phyloP scores from a whole-genome alignment of 2,113 vertebrate genomes.

The Trachemys scripta region DNA sequence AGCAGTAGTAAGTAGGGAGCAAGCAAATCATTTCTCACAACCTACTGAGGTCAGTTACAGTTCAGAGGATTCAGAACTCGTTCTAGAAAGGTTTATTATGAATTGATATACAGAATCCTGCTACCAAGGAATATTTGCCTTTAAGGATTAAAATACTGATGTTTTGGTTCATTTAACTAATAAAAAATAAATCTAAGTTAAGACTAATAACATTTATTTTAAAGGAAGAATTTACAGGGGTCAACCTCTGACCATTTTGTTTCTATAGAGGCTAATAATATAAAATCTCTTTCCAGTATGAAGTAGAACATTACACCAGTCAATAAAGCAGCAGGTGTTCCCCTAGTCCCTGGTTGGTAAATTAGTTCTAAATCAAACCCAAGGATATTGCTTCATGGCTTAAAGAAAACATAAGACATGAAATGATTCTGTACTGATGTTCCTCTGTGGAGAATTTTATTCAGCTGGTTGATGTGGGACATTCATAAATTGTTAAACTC shows the following conservation, averaged over 20 bases:
- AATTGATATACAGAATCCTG: not conserved
- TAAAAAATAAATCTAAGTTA: not conserved
- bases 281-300: not conserved
- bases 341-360: not conserved
- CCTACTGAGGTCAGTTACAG: not conserved
- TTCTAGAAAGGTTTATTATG: not conserved
- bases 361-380: not conserved
- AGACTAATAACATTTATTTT: not conserved
- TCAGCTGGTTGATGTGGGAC: not conserved
- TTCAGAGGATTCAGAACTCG: not conserved
- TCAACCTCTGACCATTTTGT: not conserved
- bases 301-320: not conserved
- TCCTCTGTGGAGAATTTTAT: not conserved
- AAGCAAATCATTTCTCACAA: not conserved
- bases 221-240: not conserved
- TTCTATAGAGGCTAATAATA: not conserved
- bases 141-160: not conserved
- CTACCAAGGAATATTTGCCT: not conserved
- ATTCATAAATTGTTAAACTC: slow-evolving; percentile 6
- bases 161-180: not conserved
- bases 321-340: not conserved
- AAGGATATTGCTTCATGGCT: not conserved
- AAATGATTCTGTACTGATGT: not conserved
- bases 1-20: not conserved
- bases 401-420: not conserved